phyloP scores from a whole-genome alignment of 2,888 invertebrate genomes.

The Morinoia aosen region DNA sequence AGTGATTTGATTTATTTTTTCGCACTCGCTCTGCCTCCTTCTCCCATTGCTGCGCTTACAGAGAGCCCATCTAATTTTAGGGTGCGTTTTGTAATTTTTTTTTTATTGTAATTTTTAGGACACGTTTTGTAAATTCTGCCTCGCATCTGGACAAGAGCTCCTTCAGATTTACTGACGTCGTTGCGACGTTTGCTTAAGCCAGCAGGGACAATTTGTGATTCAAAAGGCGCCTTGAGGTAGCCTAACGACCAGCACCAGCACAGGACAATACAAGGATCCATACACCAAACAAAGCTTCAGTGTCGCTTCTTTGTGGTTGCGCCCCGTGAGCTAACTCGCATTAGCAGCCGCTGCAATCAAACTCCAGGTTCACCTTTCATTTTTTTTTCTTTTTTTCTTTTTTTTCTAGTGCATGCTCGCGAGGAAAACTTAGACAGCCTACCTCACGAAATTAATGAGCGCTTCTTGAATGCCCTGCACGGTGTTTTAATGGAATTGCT shows the following conservation, averaged over 20 bases:
- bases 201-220: conserved; percentile 12
- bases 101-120: too few relatives aligned
- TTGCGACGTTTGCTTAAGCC: background rate
- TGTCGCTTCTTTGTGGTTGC: background rate
- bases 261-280: background rate
- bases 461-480: background rate
- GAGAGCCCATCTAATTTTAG: background rate
- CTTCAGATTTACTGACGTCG: background rate
- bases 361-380: background rate
- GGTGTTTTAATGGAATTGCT: background rate
- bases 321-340: background rate
- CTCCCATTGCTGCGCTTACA: background rate
- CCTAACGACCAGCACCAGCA: background rate
- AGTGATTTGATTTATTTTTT: background rate
- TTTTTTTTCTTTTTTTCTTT: background rate
- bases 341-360: background rate
- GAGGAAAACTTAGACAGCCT: background rate
- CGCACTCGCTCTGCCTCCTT: background rate
- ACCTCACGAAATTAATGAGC: background rate
- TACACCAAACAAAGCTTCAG: background rate
- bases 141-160: background rate
- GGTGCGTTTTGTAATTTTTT: background rate
- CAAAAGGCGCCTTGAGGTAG: background rate
- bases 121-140: background rate
- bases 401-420: background rate